phyloP scores from a whole-genome alignment of 2,113 vertebrate species.

The Oncorhynchus kisutch region DNA sequence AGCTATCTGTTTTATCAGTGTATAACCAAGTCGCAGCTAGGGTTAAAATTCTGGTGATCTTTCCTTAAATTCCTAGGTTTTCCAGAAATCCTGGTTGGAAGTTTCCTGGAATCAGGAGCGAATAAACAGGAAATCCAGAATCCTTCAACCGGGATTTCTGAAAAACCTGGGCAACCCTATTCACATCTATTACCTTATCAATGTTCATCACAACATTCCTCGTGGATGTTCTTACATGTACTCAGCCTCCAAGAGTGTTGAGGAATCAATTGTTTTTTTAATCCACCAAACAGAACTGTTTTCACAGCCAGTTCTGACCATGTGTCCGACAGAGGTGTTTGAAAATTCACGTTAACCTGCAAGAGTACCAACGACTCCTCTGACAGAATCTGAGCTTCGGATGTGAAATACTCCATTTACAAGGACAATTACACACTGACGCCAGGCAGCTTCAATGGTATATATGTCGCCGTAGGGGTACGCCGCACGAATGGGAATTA shows the following conservation, averaged over 20 bases:
- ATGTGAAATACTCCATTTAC: conserved; percentile 61
- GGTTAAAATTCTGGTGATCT: too few relatives aligned
- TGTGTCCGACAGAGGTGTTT: conserved; percentile 58
- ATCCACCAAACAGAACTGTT: conserved; percentile 67
- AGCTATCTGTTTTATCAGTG: too few relatives aligned
- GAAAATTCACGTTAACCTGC: conserved; percentile 62
- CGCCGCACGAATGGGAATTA: conserved; percentile 38
- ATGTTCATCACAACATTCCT: too few relatives aligned
- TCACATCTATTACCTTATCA: too few relatives aligned
- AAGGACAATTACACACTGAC: background rate
- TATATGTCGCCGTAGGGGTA: accelerated
- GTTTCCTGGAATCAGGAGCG: too few relatives aligned
- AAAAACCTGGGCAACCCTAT: too few relatives aligned
- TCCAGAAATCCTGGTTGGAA: too few relatives aligned
- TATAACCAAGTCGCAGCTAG: too few relatives aligned
- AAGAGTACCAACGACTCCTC: conserved; percentile 26
- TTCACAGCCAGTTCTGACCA: conserved; percentile 62
- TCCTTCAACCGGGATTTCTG: too few relatives aligned
- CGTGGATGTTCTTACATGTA: too few relatives aligned
- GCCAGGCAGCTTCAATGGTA: accelerated
- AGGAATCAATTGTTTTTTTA: background rate
- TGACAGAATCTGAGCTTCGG: conserved; percentile 34
- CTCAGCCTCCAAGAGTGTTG: background rate
- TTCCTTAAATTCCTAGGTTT: too few relatives aligned
- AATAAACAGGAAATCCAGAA: too few relatives aligned